A percentile compares a stretch with the other conserved stretches of the same genome.
phyloP scores from a whole-genome alignment of 2,888 invertebrate genomes.

The Megamerina dolium region DNA sequence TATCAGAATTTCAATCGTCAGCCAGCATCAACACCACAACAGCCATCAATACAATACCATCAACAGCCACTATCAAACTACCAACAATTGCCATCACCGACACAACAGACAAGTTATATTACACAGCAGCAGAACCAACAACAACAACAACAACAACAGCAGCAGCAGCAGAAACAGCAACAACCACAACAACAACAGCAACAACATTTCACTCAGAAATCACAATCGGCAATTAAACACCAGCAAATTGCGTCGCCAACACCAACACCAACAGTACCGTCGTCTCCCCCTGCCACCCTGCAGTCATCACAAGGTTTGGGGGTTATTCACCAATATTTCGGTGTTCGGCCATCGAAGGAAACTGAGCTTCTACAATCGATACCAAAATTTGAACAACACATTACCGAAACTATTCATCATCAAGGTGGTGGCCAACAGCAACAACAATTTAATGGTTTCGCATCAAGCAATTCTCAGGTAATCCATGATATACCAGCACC shows the following conservation, averaged over 20 bases:
- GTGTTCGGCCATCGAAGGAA: conserved; percentile 52
- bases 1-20: conserved; percentile 23
- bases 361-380: conserved; percentile 72
- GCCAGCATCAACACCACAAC: conserved; percentile 7
- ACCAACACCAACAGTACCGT: conserved; percentile 4
- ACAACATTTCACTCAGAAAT: conserved; percentile 10
- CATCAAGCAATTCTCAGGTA: conserved; percentile 33
- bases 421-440: conserved; percentile 17
- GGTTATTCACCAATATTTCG: conserved; percentile 32
- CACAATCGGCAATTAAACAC: conserved; percentile 9
- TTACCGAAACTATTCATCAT: conserved; percentile 51
- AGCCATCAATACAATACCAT: conserved; percentile 1
- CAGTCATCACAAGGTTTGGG: conserved; percentile 45
- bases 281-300: conserved; percentile 5
- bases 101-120: conserved; percentile 18
- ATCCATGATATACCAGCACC: conserved; percentile 48
- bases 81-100: conserved; percentile 16
- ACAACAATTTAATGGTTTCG: conserved; percentile 4
- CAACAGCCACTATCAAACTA: conserved; percentile 1
- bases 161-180: conserved; percentile 15
- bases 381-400: conserved; percentile 74
- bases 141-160: conserved; percentile 15
- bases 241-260: conserved; percentile 15
- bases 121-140: conserved; percentile 15
- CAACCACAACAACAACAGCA: conserved; percentile 12